Percentiles rank a stretch among this genome's conserved stretches.
phyloP scores from a whole-genome alignment of 2,797 vertebrate genomes.

The Parotocinclus haroldoi region DNA sequence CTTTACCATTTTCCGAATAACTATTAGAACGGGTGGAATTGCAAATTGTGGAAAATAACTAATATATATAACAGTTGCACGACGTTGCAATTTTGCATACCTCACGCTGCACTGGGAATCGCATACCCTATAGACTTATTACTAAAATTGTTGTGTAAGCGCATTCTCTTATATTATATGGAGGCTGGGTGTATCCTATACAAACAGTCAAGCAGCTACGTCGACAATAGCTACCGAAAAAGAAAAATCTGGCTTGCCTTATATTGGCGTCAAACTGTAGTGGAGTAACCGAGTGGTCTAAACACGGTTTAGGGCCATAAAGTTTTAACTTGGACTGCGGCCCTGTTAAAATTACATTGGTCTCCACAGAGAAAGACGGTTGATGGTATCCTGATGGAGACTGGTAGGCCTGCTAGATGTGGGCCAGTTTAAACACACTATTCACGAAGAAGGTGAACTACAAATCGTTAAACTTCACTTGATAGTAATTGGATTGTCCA shows the following conservation, averaged over 20 bases:
- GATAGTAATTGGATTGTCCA: not conserved
- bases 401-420: slow-evolving; percentile 8
- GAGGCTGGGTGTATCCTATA: not conserved
- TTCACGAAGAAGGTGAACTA: not conserved
- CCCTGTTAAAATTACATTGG: slow-evolving; percentile 46
- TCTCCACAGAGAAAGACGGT: slow-evolving; percentile 25
- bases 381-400: slow-evolving; percentile 20
- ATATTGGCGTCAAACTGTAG: slow-evolving; percentile 11
- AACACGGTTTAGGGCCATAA: slow-evolving; percentile 48
- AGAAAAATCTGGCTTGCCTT: slow-evolving; percentile 8
- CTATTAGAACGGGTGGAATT: no score
- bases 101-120: no score
- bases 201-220: no score
- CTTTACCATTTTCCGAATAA: no score
- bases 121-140: no score
- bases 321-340: slow-evolving; percentile 47
- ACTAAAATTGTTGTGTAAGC: no score
- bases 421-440: slow-evolving; percentile 10
- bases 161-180: not conserved
- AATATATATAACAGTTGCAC: no score
- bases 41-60: no score
- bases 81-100: no score
- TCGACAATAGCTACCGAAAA: not conserved
- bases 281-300: slow-evolving; percentile 37
- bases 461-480: not conserved